A percentile compares a stretch with the other conserved stretches of the same genome.
These are phyloP conservation scores for Lichenostomus cassidix DNA, from an alignment of 2,113 vertebrate genomes.

Conservation along the genomic window DNA sequence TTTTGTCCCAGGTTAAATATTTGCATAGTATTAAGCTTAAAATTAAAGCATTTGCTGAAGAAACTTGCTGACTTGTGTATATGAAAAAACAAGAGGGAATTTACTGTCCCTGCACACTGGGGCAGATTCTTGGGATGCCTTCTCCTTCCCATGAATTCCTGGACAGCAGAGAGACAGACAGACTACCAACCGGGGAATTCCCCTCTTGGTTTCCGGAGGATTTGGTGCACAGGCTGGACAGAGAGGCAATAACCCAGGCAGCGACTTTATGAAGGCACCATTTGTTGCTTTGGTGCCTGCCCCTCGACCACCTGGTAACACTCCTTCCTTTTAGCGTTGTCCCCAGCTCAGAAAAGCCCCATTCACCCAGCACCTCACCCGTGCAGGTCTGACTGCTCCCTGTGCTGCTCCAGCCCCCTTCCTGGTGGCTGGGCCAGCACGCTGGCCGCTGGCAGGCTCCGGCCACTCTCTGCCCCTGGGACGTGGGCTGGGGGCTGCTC, in stretches of 20 bases:
- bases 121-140: conserved; percentile 51
- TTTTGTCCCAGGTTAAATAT: conserved; percentile 55
- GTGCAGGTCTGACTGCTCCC: not conserved
- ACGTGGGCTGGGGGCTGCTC: not conserved
- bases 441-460: accelerated
- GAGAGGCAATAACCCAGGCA: conserved; percentile 15
- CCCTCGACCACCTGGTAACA: conserved; percentile 43
- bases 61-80: conserved; percentile 50
- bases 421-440: not conserved
- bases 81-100: conserved; percentile 44
- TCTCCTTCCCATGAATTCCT: conserved; percentile 55
- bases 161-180: conserved; percentile 45
- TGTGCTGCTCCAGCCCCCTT: not conserved
- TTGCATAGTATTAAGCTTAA: conserved; percentile 52
- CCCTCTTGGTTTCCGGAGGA: not conserved
- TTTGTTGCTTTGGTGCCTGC: conserved; percentile 31
- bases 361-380: not conserved
- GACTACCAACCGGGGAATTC: conserved; percentile 16
- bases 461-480: not conserved
- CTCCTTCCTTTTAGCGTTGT: conserved; percentile 17
- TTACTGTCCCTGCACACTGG: conserved; percentile 33
- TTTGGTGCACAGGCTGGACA: not conserved
- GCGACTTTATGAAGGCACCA: conserved; percentile 30
- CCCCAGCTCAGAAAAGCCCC: conserved; percentile 30
- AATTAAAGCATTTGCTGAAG: conserved; percentile 47